Percentiles rank a stretch among this genome's conserved stretches.
Conservation (phyloP, 2,113 vertebrate genomes). For the Chaetura pelagica region DNA sequence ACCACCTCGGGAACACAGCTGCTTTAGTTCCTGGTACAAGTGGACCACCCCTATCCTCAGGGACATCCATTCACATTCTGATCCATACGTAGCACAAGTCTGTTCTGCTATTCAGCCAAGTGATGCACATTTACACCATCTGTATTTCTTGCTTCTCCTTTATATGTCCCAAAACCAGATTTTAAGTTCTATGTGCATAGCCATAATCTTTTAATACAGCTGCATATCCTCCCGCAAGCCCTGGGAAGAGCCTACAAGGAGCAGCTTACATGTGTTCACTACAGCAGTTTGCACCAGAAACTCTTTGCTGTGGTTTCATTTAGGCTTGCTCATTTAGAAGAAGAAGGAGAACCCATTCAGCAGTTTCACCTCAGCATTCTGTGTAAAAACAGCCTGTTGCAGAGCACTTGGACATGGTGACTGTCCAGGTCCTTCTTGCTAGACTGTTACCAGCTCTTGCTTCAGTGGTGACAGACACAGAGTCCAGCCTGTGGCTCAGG, state of each 20-base stretch:
- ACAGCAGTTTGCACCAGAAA: background rate
- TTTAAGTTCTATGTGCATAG: background rate
- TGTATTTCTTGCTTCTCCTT: background rate
- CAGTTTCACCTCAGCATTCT: background rate
- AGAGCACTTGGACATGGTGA: background rate
- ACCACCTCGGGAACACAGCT: background rate
- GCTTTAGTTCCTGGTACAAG: background rate
- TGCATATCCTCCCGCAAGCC: too few species aligned
- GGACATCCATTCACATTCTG: background rate
- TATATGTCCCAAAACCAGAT: background rate
- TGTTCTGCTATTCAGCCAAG: rapidly evolving
- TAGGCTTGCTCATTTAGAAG: background rate
- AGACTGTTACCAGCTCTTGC: background rate
- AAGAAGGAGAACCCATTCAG: background rate
- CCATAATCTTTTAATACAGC: rapidly evolving
- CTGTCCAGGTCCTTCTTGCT: background rate
- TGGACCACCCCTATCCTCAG: rapidly evolving
- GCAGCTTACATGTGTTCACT: rapidly evolving
- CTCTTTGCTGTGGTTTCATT: background rate
- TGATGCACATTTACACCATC: background rate
- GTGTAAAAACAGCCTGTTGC: background rate
- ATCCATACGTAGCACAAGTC: background rate
- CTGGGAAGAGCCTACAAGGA: background rate
- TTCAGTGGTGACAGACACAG: background rate
- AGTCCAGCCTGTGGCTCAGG: too few species aligned